Conservation (phyloP, 2,797 vertebrate species). For the Intellagama lesueurii region DNA sequence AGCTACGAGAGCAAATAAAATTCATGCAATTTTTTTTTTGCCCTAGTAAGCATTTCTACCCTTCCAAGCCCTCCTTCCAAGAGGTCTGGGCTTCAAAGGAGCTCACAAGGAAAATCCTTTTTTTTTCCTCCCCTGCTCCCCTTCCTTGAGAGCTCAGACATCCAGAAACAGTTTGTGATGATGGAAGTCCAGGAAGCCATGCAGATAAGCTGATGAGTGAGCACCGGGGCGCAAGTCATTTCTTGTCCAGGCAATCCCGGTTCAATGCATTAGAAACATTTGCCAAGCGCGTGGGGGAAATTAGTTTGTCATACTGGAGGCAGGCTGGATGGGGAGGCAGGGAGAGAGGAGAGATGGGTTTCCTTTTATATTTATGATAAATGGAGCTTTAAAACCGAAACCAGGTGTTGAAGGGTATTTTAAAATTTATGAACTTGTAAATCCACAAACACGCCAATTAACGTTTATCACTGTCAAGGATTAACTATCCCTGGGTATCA, state of each 20-base stretch:
- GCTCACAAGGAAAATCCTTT: conserved; percentile 39
- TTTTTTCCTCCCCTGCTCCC: too few relatives aligned
- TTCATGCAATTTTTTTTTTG: conserved; percentile 53
- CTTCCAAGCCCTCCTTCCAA: conserved; percentile 38
- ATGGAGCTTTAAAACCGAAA: conserved; percentile 53
- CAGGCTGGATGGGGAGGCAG: too few relatives aligned
- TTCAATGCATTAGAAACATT: conserved; percentile 59
- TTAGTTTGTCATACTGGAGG: not conserved
- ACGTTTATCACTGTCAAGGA: conserved; percentile 55
- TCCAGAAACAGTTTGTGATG: conserved; percentile 39
- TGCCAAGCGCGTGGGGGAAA: conserved; percentile 17
- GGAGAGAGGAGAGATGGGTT: conserved; percentile 36
- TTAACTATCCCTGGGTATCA: conserved; percentile 54
- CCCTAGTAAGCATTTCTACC: conserved; percentile 69
- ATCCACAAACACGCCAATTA: conserved; percentile 58
- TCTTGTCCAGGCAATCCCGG: conserved; percentile 33
- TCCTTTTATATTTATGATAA: conserved; percentile 61
- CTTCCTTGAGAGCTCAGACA: conserved; percentile 45
- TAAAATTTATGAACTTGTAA: conserved; percentile 73
- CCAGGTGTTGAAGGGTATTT: conserved; percentile 61
- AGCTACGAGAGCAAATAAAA: conserved; percentile 69
- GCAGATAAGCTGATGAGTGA: conserved; percentile 25
- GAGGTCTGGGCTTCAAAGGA: conserved; percentile 54
- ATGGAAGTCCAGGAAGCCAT: conserved; percentile 39
- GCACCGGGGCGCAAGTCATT: conserved; percentile 33